A percentile compares a stretch with the other conserved stretches of the same genome.
These are phyloP conservation scores for Pinctada fucata DNA, from an alignment of 2,888 invertebrate species.

Conservation along the genomic window DNA sequence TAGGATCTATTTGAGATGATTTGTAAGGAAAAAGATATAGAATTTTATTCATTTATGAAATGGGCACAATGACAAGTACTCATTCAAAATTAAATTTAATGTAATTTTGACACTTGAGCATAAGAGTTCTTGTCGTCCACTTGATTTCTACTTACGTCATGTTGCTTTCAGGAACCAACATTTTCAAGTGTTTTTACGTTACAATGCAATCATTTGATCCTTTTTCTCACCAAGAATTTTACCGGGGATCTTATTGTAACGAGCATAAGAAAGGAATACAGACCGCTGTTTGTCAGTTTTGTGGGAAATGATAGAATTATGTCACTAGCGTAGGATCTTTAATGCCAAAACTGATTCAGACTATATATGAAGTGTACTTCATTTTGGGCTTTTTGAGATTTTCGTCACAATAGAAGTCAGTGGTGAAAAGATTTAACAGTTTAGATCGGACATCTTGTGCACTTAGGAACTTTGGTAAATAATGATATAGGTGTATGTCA, in stretches of 20 bases:
- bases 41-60: no score
- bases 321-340: neutral
- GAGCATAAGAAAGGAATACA: neutral
- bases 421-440: no score
- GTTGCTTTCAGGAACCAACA: neutral
- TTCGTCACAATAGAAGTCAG: no score
- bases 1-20: no score
- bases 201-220: neutral
- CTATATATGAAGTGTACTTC: neutral
- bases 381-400: neutral
- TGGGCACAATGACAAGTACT: no score
- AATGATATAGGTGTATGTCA: no score
- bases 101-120: constrained; percentile 4
- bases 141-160: neutral
- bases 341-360: neutral
- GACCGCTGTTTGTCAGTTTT: neutral
- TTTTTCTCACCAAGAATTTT: neutral
- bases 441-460: no score
- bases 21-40: no score
- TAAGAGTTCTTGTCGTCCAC: neutral
- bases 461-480: no score
- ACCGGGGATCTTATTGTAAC: no score
- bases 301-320: neutral
- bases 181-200: neutral
- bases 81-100: neutral